These are phyloP conservation scores for Lottia gigantea DNA, from an alignment of 2,888 invertebrate genomes.

Conservation along the genomic window DNA sequence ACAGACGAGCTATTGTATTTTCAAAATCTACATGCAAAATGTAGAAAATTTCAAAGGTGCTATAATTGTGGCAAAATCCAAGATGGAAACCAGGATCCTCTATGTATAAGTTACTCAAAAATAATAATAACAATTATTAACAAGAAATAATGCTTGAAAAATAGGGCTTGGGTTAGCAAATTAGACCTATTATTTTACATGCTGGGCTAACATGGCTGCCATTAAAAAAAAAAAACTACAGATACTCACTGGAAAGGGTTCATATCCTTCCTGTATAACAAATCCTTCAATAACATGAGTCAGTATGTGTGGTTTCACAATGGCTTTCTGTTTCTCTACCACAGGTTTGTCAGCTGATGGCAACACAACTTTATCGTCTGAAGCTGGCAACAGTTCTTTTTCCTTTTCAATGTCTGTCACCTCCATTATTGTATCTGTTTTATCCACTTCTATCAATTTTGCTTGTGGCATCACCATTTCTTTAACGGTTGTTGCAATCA, in stretches of 20 bases:
- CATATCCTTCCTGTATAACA: constrained; percentile 88
- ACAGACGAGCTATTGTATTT: too few relatives aligned
- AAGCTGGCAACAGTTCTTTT: constrained; percentile 20
- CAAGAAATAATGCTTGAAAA: too few relatives aligned
- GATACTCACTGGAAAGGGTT: constrained; percentile 69
- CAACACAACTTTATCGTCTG: constrained; percentile 15
- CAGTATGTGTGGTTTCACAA: constrained; percentile 94
- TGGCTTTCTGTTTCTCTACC: constrained; percentile 76
- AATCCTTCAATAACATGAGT: constrained; percentile 97
- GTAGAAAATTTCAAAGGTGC: too few relatives aligned
- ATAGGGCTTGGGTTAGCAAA: too few relatives aligned
- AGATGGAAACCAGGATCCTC: too few relatives aligned
- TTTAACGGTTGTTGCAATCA: constrained; percentile 7
- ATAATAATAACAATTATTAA: too few relatives aligned
- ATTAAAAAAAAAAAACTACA: neutral
- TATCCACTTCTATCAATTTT: constrained; percentile 24
- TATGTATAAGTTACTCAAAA: too few relatives aligned
- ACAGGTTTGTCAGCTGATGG: constrained; percentile 23
- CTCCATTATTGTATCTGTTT: constrained; percentile 20
- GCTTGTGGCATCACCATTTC: constrained; percentile 10
- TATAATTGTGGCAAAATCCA: too few relatives aligned
- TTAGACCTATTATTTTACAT: too few relatives aligned
- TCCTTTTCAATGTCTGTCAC: constrained; percentile 16
- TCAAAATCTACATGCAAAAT: too few relatives aligned
- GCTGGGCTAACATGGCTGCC: neutral